These are phyloP conservation scores for Xestia rhomboidea DNA, from an alignment of 2,888 invertebrate genomes.

Conservation along the genomic window DNA sequence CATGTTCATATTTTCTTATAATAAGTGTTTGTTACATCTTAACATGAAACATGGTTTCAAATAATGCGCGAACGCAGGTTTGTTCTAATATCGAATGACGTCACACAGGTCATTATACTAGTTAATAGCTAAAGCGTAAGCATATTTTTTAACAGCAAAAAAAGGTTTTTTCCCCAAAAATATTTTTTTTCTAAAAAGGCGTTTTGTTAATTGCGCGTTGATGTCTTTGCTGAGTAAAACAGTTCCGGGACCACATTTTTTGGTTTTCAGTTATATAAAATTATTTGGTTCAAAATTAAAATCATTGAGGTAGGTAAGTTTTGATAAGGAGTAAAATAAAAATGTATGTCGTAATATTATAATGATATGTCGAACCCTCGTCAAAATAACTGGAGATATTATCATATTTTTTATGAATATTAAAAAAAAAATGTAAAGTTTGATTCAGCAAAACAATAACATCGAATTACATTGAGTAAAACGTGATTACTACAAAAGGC, in stretches of 20 bases:
- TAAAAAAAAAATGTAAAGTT: not conserved
- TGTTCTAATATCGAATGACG: not conserved
- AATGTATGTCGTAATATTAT: not conserved
- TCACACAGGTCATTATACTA: not conserved
- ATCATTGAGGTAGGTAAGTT: not conserved
- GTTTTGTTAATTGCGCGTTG: constrained; percentile 49
- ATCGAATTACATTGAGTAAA: not conserved
- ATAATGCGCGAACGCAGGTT: not conserved
- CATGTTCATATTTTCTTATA: not conserved
- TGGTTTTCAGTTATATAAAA: not conserved
- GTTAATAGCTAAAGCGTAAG: not conserved
- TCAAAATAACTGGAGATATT: not conserved
- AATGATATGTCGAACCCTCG: not conserved
- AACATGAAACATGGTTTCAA: not conserved
- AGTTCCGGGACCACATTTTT: not conserved
- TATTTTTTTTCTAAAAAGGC: not conserved
- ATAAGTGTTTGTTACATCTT: not conserved
- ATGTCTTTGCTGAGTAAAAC: constrained; percentile 62
- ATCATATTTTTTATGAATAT: not conserved
- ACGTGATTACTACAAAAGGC: not conserved
- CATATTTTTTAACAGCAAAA: not conserved
- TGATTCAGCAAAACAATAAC: not conserved
- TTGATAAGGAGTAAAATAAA: not conserved
- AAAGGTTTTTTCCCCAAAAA: not conserved
- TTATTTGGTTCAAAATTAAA: not conserved